Evolutionary conservation across 1,140 invertebrate genomes (phyloP).

Genomic region (Trichonephila clavipes): DNA sequence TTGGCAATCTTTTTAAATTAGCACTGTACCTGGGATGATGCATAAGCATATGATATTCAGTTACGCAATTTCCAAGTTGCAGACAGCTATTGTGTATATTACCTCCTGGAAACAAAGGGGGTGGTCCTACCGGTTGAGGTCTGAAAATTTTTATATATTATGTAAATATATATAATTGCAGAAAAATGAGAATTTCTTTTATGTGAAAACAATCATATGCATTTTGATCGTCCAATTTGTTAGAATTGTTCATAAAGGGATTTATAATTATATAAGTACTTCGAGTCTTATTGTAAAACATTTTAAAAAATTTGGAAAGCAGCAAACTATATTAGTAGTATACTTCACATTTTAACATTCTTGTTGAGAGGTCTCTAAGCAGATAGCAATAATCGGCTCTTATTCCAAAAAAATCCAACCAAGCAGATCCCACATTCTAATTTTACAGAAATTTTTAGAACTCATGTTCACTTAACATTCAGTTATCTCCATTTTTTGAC

Average conservation of each 20-base stretch:
- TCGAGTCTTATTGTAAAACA: background rate
- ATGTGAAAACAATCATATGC: too few relatives aligned
- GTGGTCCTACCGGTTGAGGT: slow-evolving; percentile 70
- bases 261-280: background rate
- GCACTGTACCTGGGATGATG: slow-evolving; percentile 69
- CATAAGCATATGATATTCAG: slow-evolving; percentile 74
- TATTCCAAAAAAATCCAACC: too few relatives aligned
- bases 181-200: too few relatives aligned
- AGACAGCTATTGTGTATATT: slow-evolving; percentile 65
- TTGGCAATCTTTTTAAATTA: background rate
- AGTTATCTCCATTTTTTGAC: too few relatives aligned
- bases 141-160: background rate
- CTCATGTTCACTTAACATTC: too few relatives aligned
- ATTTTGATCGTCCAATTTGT: background rate
- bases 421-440: too few relatives aligned
- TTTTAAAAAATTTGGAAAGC: background rate
- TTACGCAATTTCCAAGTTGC: slow-evolving; percentile 74
- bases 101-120: slow-evolving; percentile 68
- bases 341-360: too few relatives aligned
- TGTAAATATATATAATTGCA: too few relatives aligned
- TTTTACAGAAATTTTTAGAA: too few relatives aligned
- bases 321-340: background rate
- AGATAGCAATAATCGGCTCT: too few relatives aligned
- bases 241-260: background rate
- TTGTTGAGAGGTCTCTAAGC: too few relatives aligned